Conservation (phyloP, 2,113 vertebrate genomes). For the Argyrosomus japonicus region DNA sequence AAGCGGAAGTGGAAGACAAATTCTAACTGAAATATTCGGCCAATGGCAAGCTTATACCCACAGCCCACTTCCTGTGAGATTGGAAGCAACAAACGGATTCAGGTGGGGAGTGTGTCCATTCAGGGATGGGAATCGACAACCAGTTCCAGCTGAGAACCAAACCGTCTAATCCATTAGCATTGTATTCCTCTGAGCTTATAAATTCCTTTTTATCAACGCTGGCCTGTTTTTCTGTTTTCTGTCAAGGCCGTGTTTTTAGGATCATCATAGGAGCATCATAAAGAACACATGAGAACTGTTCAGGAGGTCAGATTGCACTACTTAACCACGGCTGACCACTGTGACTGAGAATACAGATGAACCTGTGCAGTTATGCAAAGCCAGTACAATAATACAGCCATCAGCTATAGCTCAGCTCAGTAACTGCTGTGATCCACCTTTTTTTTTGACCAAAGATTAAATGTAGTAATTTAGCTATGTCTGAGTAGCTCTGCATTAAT, state of each 20-base stretch:
- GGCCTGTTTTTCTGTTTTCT: too few species aligned
- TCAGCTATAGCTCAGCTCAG: not conserved
- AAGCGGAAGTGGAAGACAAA: too few species aligned
- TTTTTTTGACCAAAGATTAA: too few species aligned
- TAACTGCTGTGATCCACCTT: not conserved
- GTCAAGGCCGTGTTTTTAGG: not conserved
- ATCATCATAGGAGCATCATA: not conserved
- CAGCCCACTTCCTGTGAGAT: too few species aligned
- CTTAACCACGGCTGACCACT: not conserved
- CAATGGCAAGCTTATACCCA: too few species aligned
- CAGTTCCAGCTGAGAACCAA: too few species aligned
- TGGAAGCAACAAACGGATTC: not conserved
- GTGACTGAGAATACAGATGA: not conserved
- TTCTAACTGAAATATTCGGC: too few species aligned
- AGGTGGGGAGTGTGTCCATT: not conserved
- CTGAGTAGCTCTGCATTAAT: not conserved
- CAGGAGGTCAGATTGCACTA: not conserved
- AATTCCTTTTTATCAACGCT: too few species aligned
- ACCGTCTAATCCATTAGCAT: too few species aligned
- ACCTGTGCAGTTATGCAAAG: not conserved
- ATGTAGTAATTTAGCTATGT: too few species aligned
- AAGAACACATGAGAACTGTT: not conserved
- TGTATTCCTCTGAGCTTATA: too few species aligned
- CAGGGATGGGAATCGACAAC: too few species aligned
- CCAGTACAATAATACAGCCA: not conserved